Evolutionary conservation across 2,797 vertebrate species (phyloP).

Genomic region (Rhyacichthys aspro): DNA sequence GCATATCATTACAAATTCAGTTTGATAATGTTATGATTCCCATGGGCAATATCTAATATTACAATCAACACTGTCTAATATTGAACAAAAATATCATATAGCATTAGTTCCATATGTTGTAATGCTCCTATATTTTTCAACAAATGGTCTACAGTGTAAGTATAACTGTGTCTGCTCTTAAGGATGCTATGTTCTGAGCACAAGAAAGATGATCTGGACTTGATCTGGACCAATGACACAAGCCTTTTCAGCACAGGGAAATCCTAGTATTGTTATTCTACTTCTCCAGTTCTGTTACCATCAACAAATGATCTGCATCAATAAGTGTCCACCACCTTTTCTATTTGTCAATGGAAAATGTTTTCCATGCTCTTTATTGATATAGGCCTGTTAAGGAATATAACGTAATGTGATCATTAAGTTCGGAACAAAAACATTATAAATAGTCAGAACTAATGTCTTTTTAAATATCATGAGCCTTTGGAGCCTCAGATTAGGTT

Average conservation of each 20-base stretch:
- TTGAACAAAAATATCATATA: too few relatives aligned
- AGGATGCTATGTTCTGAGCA: too few relatives aligned
- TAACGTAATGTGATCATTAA: neutral
- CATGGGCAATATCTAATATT: too few relatives aligned
- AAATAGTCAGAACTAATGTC: neutral
- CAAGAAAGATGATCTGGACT: neutral
- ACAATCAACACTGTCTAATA: too few relatives aligned
- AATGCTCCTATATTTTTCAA: too few relatives aligned
- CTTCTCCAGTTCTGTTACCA: neutral
- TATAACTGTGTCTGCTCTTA: too few relatives aligned
- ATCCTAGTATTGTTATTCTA: neutral
- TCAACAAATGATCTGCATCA: conserved; percentile 1
- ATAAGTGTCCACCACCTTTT: neutral
- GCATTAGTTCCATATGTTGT: too few relatives aligned
- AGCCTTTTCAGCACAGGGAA: neutral
- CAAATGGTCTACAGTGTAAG: too few relatives aligned
- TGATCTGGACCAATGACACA: neutral
- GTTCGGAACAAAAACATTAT: neutral
- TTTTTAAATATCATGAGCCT: neutral
- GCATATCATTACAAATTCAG: too few relatives aligned
- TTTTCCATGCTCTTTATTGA: neutral
- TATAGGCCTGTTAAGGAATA: conserved; percentile 4
- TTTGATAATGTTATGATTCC: too few relatives aligned
- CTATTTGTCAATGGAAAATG: neutral
- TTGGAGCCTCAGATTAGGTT: conserved; percentile 1